phyloP scores from a whole-genome alignment of 1,140 invertebrate genomes.

The Macrosteles quadrilineatus region DNA sequence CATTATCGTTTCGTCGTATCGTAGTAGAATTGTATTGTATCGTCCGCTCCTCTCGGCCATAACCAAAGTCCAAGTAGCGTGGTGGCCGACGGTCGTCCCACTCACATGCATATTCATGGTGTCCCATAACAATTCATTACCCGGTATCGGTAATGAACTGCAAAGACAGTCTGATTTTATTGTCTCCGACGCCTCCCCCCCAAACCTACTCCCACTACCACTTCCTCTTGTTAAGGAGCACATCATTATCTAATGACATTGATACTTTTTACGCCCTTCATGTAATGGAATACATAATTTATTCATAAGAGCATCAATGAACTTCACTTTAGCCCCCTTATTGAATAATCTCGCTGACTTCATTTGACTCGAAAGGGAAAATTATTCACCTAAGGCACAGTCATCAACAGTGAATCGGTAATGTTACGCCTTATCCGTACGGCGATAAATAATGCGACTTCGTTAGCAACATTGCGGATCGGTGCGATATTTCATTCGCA shows the following conservation, averaged over 20 bases:
- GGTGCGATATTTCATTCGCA: too few species aligned
- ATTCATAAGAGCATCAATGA: constrained; percentile 27
- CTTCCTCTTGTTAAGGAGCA: constrained; percentile 6
- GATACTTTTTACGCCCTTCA: constrained; percentile 25
- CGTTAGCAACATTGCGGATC: constrained; percentile 3
- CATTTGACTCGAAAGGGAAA: constrained; percentile 25
- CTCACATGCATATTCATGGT: background rate
- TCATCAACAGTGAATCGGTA: constrained; percentile 15
- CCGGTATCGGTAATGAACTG: background rate
- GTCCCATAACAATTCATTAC: background rate
- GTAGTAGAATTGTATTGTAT: too few species aligned
- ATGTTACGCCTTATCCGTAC: constrained; percentile 5
- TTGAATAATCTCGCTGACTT: constrained; percentile 24
- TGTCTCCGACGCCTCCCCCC: background rate
- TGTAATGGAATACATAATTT: constrained; percentile 27
- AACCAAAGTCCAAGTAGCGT: too few species aligned
- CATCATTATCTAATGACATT: constrained; percentile 22
- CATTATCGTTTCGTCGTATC: too few species aligned
- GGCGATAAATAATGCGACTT: constrained; percentile 11
- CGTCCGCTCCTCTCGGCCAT: too few species aligned
- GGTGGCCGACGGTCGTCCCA: background rate
- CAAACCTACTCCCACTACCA: background rate
- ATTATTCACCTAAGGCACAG: constrained; percentile 19
- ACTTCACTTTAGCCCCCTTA: constrained; percentile 19
- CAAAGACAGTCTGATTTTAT: background rate